Evolutionary conservation across 2,113 vertebrate species (phyloP), one percentile per base, ranked within the genome.

Genomic region (Aegithalos caudatus): DNA sequence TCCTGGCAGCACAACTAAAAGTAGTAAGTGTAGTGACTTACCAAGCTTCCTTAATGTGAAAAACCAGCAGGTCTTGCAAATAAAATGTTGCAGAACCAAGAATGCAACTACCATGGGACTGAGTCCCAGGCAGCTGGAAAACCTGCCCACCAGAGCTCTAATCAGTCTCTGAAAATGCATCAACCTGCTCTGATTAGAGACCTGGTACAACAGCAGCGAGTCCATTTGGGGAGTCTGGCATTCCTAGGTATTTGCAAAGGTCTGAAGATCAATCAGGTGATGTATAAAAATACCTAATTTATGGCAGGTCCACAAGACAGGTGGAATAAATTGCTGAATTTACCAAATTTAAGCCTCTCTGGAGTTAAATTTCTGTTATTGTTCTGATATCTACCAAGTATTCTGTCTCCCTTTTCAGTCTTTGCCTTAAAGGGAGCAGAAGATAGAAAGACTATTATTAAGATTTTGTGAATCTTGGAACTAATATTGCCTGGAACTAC

Each of bases 1-100:
- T 94, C 86, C 81, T 86, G n/a, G 66, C 82, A 84, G 84, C 82
- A 90, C 86, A 81, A 81, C 73, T 89, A 85, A 72, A 80, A 92
- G 57, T 95, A 76, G 87, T 91, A 95, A 86, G 94, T 47, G 87
- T 95, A 94, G 94, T 88, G 94, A 97, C 91, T 96, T 96, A 81
- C 45, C 47, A 33, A 95, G 94, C 82, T 96, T 97, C 86, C 94
- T 94, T 60, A 45, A 42, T 73, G n/a, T 21, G 80, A 73, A 82
- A 66, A 56, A 42, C 23, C 78, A 95, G 86, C 79, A 67, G 80
- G 77, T 96, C 69, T 90, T 95, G 80, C 50, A 91, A 60, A 92
- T 78, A 94, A 90, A 91, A 62, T 74, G 56, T 83, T 64, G 76
- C 58, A 74, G 90, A 93, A 80, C 37, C 44, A 72, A 79, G 57